Percentiles rank a stretch among this genome's conserved stretches.
These are phyloP conservation scores for Tanypteryx hageni DNA, from an alignment of 2,888 invertebrate genomes.

Conservation along the genomic window DNA sequence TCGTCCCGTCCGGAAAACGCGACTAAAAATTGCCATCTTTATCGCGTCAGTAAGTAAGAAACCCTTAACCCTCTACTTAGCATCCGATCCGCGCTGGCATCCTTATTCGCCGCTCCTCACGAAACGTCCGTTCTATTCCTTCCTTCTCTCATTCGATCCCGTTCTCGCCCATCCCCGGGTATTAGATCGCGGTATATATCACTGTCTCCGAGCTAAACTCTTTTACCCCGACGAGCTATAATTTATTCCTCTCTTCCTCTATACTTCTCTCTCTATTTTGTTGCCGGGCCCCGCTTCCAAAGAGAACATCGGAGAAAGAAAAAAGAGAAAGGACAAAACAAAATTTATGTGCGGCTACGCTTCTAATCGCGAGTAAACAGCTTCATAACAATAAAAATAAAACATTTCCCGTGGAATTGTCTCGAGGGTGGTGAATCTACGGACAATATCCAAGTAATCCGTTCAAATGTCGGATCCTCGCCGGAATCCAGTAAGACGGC, in stretches of 20 bases:
- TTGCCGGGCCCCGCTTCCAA: background rate
- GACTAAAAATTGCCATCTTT: slow-evolving; percentile 9
- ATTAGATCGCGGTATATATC: slow-evolving; percentile 56
- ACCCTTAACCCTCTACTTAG: slow-evolving; percentile 2
- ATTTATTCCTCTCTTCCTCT: slow-evolving; percentile 35
- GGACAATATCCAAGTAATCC: too few species aligned
- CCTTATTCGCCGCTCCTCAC: background rate
- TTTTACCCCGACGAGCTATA: slow-evolving; percentile 30
- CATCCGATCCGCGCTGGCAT: background rate
- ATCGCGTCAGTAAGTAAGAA: background rate
- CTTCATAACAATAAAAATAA: too few species aligned
- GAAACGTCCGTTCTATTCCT: background rate
- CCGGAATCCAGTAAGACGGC: too few species aligned
- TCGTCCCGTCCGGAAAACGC: background rate
- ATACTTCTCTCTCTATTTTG: background rate
- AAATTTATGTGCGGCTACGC: too few species aligned
- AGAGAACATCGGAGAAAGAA: background rate
- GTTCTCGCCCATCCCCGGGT: background rate
- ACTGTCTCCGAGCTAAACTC: slow-evolving; percentile 35
- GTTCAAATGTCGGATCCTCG: too few species aligned
- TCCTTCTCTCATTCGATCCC: background rate
- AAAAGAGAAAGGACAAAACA: background rate
- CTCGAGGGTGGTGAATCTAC: too few species aligned
- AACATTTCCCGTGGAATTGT: too few species aligned
- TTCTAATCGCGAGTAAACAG: too few species aligned